Base-by-base conservation (phyloP, 2,113 vertebrate genomes). In the Martes martes region DNA sequence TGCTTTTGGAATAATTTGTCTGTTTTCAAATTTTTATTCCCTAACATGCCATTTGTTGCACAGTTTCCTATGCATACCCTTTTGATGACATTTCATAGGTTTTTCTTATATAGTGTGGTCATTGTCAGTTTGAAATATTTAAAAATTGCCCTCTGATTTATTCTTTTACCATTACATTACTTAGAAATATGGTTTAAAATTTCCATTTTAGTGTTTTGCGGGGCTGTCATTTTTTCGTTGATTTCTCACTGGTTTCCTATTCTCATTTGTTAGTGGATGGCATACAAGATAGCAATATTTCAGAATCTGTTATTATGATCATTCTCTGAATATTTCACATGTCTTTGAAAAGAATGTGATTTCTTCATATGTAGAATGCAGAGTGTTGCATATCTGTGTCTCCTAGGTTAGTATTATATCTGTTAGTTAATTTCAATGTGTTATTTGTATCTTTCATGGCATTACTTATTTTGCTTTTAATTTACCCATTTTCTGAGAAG, bases 101-200 rank as follows among this genome's bases (percentile, higher is more conserved):
- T 91, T 52, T 96, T 93, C 28, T 45, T 61, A 39, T 26, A 26
- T 82, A 18, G 19, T 47, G 6, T 84, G 6, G 13, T 92, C 11
- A 67, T 88, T 84, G 33, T 91, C 63, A 65, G 2, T 81, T 94
- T 97, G 86, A 76, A 94, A 63, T 89, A 73, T 28, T 93, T 80
- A 18, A 96, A 83, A 89, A 42, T 45, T 73, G 4, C 1, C n/a
- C 18, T 71, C 71, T 87, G 36, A 76, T 63, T 86, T 95, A 33
- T 14, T 94, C 21, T 95, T 69, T 67, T 67, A 83, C 23, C 24
- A 47, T 47, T 81, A 61, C 0, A 16, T 69, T 45, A 26, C 7
- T 89, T 97, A 39, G 16, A 92, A 96, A 39, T 81, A 45, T 0
- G 13, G 11, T 79, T 97, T 87, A 93, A 93, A 90, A 84, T 88